phyloP scores from a whole-genome alignment of 2,888 invertebrate species.

The Coelopa pilipes region DNA sequence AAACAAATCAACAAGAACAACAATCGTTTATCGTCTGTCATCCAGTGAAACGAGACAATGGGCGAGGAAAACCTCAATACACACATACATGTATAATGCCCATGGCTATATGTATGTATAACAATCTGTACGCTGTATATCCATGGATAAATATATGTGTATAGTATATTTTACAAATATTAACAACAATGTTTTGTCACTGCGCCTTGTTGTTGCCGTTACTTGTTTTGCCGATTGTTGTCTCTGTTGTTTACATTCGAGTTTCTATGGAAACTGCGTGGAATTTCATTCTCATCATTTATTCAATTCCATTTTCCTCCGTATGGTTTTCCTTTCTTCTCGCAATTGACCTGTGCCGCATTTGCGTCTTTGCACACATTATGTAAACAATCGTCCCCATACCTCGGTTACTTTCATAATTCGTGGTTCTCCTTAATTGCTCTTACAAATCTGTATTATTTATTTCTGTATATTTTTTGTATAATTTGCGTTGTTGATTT shows the following conservation, averaged over 20 bases:
- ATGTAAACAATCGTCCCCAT: not conserved
- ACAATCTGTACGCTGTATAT: not conserved
- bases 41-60: no score
- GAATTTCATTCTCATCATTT: slow-evolving; percentile 5
- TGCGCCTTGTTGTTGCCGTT: no score
- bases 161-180: slow-evolving; percentile 7
- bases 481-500: not conserved
- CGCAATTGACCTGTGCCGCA: no score
- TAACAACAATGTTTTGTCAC: not conserved
- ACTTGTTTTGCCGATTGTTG: slow-evolving; percentile 9
- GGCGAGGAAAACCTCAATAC: no score
- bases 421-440: no score
- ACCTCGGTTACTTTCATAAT: no score
- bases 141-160: not conserved
- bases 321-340: not conserved
- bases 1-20: no score
- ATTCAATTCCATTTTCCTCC: not conserved
- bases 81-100: not conserved
- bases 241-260: slow-evolving; percentile 12
- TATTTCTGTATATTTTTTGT: not conserved
- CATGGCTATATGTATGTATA: no score
- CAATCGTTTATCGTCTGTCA: no score
- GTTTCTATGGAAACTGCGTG: slow-evolving; percentile 26
- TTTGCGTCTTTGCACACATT: not conserved
- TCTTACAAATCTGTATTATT: not conserved